These are phyloP conservation scores for Chromobotia macracanthus DNA, from an alignment of 2,797 vertebrate genomes.

Conservation along the genomic window DNA sequence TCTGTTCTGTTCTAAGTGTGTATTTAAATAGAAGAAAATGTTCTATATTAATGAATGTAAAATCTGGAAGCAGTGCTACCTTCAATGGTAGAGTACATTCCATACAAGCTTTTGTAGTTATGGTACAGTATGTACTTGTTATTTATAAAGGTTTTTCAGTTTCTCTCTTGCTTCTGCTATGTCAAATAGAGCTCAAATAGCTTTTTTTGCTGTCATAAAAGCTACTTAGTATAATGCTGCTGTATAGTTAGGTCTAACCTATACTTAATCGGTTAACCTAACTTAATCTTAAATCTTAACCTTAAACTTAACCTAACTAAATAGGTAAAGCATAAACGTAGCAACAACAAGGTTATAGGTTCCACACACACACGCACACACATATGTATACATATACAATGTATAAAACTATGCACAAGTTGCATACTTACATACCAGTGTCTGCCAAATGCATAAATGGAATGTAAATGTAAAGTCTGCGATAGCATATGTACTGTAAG, in stretches of 20 bases:
- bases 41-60: constrained; percentile 2
- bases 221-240: neutral
- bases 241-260: constrained; percentile 1
- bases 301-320: too few relatives aligned
- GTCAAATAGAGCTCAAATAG: neutral
- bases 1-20: constrained; percentile 49
- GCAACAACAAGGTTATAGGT: neutral
- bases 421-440: neutral
- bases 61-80: neutral
- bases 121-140: neutral
- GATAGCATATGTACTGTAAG: constrained; percentile 12
- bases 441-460: neutral
- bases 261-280: neutral
- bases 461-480: neutral
- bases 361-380: too few relatives aligned
- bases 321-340: neutral
- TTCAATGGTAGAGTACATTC: constrained; percentile 36
- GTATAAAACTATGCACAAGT: neutral
- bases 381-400: too few relatives aligned
- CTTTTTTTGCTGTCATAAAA: neutral
- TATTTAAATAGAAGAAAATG: constrained; percentile 32
- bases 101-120: neutral
- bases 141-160: neutral
- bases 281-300: too few relatives aligned
- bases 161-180: neutral